Percentiles rank a stretch among this genome's conserved stretches.
Evolutionary conservation across 2,797 vertebrate species (phyloP).

Genomic region (Gadopsis marmoratus): DNA sequence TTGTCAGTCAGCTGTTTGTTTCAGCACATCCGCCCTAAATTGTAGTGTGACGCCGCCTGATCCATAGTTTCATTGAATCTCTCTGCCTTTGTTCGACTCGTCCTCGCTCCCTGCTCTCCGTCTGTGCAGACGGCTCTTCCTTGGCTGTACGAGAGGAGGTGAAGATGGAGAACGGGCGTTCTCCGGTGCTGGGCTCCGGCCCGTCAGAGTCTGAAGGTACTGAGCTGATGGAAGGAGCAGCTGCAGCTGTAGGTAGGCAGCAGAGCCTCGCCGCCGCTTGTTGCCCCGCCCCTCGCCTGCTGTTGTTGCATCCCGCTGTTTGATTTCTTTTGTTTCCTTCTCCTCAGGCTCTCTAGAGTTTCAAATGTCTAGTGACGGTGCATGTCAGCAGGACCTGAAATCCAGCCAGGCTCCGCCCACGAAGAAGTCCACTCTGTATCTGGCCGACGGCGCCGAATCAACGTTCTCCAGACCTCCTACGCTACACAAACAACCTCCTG

Average conservation of each 20-base stretch:
- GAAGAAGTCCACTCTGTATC: conserved; percentile 88
- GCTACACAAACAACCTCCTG: conserved; percentile 95
- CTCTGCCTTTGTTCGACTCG: not conserved
- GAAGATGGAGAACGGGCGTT: conserved; percentile 90
- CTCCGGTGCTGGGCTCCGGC: conserved; percentile 83
- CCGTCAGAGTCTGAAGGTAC: conserved; percentile 87
- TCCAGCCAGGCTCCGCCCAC: conserved; percentile 88
- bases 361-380: conserved; percentile 84
- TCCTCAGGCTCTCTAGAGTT: conserved; percentile 89
- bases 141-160: conserved; percentile 87
- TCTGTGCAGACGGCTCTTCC: conserved; percentile 86
- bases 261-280: not conserved
- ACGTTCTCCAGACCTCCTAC: conserved; percentile 88
- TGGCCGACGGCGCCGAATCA: conserved; percentile 88
- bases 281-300: not conserved
- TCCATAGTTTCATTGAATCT: not conserved
- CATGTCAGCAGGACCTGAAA: conserved; percentile 90
- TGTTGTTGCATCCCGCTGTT: not conserved
- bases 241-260: conserved; percentile 68
- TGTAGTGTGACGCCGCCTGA: not conserved
- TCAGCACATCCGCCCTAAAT: no score
- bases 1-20: not conserved
- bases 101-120: not conserved
- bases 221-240: conserved; percentile 92
- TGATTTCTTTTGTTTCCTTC: conserved; percentile 51